Conservation (phyloP, 1,140 invertebrate genomes). For the Ylistrum balloti region DNA sequence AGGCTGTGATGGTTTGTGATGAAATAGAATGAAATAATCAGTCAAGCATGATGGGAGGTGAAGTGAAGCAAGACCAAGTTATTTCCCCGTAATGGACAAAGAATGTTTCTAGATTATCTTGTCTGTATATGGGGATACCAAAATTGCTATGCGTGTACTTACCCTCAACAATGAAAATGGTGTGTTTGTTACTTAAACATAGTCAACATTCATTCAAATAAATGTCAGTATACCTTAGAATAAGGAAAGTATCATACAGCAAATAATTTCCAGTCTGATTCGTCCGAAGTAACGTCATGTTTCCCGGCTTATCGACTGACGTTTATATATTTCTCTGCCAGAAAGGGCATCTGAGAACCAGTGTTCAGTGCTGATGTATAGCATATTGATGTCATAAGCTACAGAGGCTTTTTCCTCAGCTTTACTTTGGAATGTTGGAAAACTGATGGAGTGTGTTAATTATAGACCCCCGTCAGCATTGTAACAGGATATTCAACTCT, state of each 20-base stretch:
- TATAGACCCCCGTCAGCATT: not conserved
- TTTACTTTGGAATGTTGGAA: conserved; percentile 25
- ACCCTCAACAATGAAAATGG: not conserved
- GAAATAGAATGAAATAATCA: not conserved
- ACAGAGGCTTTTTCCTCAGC: conserved; percentile 12
- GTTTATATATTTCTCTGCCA: conserved; percentile 25
- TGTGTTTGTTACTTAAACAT: conserved; percentile 28
- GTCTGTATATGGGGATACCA: not conserved
- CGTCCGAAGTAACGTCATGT: not conserved
- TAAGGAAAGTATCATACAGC: conserved; percentile 34
- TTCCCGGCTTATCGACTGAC: conserved; percentile 37
- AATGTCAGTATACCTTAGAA: conserved; percentile 16
- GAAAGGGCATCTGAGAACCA: not conserved
- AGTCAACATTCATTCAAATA: conserved; percentile 38
- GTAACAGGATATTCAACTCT: not conserved
- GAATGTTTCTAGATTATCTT: not conserved
- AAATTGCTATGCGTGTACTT: conserved; percentile 14
- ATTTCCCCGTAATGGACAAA: not conserved
- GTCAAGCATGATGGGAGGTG: not conserved
- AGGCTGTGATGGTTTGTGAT: conserved; percentile 4
- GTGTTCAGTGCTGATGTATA: not conserved
- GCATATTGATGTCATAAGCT: conserved; percentile 7
- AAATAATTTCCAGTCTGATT: conserved; percentile 11
- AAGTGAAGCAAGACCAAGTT: not conserved
- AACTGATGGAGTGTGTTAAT: conserved; percentile 5